Percentiles rank a stretch among this genome's conserved stretches.
Evolutionary conservation across 2,888 invertebrate species (phyloP).

Genomic region (Sinhomidia bicolor): DNA sequence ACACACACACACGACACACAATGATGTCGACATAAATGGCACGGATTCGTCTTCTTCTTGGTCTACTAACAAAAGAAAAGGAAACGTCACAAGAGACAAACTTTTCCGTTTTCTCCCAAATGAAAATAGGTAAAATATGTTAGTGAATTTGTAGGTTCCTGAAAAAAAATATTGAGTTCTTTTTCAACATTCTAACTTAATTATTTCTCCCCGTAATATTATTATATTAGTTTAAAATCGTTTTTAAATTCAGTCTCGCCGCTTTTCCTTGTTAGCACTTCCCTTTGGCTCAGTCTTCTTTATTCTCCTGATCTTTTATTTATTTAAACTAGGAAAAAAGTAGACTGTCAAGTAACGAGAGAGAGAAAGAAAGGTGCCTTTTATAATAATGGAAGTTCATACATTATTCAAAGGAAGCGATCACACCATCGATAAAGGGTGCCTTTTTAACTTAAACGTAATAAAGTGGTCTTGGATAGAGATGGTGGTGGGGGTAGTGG

Average conservation of each 20-base stretch:
- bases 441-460: slow-evolving; percentile 1
- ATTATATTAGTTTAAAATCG: not conserved
- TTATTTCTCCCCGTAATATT: not conserved
- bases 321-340: not conserved
- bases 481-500: not conserved
- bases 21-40: not conserved
- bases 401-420: slow-evolving; percentile 30
- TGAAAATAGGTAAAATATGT: no score
- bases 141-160: no score
- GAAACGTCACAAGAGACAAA: not conserved
- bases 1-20: no score
- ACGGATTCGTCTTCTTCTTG: not conserved
- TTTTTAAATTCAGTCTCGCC: not conserved
- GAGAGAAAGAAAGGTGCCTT: not conserved
- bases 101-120: not conserved
- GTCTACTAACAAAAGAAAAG: not conserved
- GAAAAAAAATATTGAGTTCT: no score
- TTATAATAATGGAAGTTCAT: not conserved
- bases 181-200: not conserved
- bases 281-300: not conserved
- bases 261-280: not conserved
- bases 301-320: not conserved
- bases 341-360: not conserved
- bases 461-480: not conserved
- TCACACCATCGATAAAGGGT: not conserved